Conservation (phyloP, 2,113 vertebrate species). For the Argyrosomus japonicus region DNA sequence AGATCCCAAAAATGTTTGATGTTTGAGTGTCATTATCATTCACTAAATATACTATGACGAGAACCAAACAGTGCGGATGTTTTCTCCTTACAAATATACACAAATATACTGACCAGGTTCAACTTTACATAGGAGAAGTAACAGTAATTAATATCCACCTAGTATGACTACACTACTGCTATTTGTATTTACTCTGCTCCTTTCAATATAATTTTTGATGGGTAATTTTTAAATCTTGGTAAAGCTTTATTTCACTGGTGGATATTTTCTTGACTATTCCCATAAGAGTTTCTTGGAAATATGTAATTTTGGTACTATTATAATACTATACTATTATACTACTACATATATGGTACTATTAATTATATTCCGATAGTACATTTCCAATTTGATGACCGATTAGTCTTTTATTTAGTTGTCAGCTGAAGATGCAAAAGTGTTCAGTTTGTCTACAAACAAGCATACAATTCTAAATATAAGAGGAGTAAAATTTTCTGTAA, state of each 20-base stretch:
- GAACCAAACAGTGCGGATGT: too few species aligned
- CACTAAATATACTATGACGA: too few species aligned
- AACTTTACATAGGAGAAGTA: too few species aligned
- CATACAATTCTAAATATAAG: not conserved
- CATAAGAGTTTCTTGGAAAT: not conserved
- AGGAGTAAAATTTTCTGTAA: not conserved
- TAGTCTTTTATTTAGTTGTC: not conserved
- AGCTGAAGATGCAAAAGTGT: not conserved
- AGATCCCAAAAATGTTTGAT: slow-evolving; percentile 7
- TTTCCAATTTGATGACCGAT: not conserved
- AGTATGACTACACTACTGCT: not conserved
- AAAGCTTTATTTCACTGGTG: too few species aligned
- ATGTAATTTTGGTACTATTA: not conserved
- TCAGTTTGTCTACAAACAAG: not conserved
- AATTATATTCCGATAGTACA: not conserved
- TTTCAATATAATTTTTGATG: too few species aligned
- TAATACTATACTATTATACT: too few species aligned
- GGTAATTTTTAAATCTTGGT: too few species aligned
- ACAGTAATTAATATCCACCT: not conserved
- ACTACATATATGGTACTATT: too few species aligned
- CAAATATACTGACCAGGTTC: too few species aligned
- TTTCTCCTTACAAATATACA: too few species aligned
- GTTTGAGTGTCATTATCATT: slow-evolving; percentile 6
- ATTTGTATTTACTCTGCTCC: not conserved
- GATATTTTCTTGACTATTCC: too few species aligned